Evolutionary conservation across 1,140 invertebrate species (phyloP).

Genomic region (Ostrea edulis): DNA sequence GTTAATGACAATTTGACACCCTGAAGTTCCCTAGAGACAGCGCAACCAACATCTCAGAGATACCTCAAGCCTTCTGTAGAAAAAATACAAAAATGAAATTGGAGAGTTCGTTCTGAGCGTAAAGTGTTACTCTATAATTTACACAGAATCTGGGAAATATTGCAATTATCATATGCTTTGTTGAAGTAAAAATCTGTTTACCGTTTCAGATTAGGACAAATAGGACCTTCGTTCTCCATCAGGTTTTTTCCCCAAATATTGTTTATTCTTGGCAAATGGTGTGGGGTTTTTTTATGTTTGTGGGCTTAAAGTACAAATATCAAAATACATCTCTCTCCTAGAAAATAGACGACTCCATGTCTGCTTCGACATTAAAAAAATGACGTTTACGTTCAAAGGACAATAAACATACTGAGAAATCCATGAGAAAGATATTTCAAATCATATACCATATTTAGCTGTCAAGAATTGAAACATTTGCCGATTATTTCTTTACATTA

Average conservation of each 20-base stretch:
- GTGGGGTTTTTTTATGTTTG: too few relatives aligned
- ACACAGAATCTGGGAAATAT: neutral
- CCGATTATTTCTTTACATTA: too few relatives aligned
- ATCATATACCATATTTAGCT: too few relatives aligned
- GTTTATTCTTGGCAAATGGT: neutral
- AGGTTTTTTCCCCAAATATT: neutral
- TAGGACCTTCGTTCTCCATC: neutral
- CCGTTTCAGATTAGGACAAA: neutral
- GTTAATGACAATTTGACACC: conserved; percentile 21
- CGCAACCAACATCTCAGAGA: neutral
- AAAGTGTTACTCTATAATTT: neutral
- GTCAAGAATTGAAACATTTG: too few relatives aligned
- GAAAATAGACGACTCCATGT: too few relatives aligned
- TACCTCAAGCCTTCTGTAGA: neutral
- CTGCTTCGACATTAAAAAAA: too few relatives aligned
- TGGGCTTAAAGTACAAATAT: too few relatives aligned
- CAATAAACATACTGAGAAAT: too few relatives aligned
- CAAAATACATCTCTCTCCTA: too few relatives aligned
- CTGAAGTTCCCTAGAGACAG: neutral
- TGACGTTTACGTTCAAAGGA: too few relatives aligned
- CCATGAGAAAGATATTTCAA: too few relatives aligned
- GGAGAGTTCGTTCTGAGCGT: neutral
- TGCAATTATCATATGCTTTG: neutral
- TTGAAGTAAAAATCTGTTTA: neutral
- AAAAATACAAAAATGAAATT: neutral